phyloP scores from a whole-genome alignment of 2,113 vertebrate species.

The Chascanopsetta lugubris region DNA sequence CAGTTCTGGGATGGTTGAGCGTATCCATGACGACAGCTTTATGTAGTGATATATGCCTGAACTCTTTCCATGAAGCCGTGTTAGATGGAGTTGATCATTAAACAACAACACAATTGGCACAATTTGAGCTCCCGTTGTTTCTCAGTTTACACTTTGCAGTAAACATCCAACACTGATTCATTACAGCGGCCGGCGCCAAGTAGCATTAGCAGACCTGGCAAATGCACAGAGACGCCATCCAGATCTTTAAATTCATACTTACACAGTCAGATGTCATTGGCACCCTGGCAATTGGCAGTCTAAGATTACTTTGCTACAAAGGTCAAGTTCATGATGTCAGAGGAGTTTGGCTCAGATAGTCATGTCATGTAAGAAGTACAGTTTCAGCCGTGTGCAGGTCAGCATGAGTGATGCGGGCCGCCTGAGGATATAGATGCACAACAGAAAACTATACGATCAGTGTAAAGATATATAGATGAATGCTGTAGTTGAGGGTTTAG shows the following conservation, averaged over 20 bases:
- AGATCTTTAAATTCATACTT: conserved; percentile 42
- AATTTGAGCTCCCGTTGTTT: neutral
- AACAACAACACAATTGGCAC: too few relatives aligned
- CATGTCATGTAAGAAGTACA: neutral
- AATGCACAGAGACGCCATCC: conserved; percentile 23
- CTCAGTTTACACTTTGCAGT: conserved; percentile 14
- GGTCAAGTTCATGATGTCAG: conserved; percentile 64
- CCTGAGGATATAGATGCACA: too few relatives aligned
- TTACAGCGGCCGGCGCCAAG: conserved; percentile 24
- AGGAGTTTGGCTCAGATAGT: conserved; percentile 12
- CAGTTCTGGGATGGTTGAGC: conserved; percentile 39
- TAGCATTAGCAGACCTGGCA: conserved; percentile 36
- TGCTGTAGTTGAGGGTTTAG: too few relatives aligned
- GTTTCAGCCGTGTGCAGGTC: too few relatives aligned
- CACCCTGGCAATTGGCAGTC: conserved; percentile 47
- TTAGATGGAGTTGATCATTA: neutral
- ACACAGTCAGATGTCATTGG: conserved; percentile 47
- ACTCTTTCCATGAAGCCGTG: neutral
- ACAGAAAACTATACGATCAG: too few relatives aligned
- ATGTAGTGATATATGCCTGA: neutral
- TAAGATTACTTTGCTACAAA: conserved; percentile 58
- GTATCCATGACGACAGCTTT: conserved; percentile 25
- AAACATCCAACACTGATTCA: conserved; percentile 24
- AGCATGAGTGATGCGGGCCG: too few relatives aligned
- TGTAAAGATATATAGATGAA: too few relatives aligned